Base-by-base conservation (phyloP, 1,140 invertebrate genomes). In the Drosophila micromelanica region DNA sequence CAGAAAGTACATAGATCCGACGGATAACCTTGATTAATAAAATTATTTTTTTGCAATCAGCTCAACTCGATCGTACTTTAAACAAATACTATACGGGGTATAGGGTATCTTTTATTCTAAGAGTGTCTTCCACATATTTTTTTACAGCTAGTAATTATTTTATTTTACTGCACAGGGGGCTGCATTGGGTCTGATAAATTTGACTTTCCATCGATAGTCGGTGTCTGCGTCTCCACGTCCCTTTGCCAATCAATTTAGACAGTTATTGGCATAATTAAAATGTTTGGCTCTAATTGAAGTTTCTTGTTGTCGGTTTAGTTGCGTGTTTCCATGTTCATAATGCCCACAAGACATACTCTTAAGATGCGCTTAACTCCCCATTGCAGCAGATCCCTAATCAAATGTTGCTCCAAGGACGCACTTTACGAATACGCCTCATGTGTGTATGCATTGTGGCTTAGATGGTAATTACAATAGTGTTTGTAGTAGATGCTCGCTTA, bases 231-330 rank as follows among this genome's bases (percentile, higher is more conserved):
- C 35, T 1, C 15, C 30, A 7, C 49, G 27, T 1, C 27, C 13
- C 17, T 12, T 35, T n/a, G 15, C n/a, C 54, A 35, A 30, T 49
- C 35, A 12, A 13, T 11, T 38, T 12, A 40, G 17, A n/a, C 55
- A 20, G 11, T 49, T 46, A 62, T 64, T 46, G 15, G 7, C 7
- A 45, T 67, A 75, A 82, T 78, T 65, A 65, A 77, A 69, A 78
- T 78, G 75, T 87, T 86, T 60, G 46, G 42, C 46, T 57, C 81
- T 87, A 86, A 86, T 87, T 81, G 78, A 78, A 78, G 81, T 78
- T 82, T 69, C 82, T 67, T 86, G 81, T 86, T 65, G 64, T 46
- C 63, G 67, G 74, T 69, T 76, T 69, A 81, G 62, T 70, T 80
- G 75, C 65, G 40, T 81, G 69, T 59, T 72, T 65, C 57, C 62